phyloP scores from a whole-genome alignment of 2,888 invertebrate genomes.

The Cheilosia impressa region DNA sequence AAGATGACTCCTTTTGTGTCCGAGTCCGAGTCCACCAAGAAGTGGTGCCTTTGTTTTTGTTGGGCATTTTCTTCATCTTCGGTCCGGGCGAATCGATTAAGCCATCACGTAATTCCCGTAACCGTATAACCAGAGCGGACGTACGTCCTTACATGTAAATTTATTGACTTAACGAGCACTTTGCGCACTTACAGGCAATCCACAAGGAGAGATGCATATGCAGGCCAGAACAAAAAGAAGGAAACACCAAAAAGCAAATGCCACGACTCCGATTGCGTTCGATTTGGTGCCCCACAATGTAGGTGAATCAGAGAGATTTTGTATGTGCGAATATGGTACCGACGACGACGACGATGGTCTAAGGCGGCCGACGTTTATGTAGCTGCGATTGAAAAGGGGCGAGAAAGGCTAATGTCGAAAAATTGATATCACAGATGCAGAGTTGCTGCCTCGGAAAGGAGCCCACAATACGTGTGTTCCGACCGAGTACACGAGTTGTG shows the following conservation, averaged over 20 bases:
- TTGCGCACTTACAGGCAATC: slow-evolving; percentile 75
- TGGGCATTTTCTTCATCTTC: slow-evolving; percentile 55
- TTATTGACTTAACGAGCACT: slow-evolving; percentile 79
- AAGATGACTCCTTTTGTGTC: slow-evolving; percentile 38
- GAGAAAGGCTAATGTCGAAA: slow-evolving; percentile 66
- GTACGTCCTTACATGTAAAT: slow-evolving; percentile 78
- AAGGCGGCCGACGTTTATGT: slow-evolving; percentile 50
- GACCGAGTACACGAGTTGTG: slow-evolving; percentile 49
- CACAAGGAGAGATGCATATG: slow-evolving; percentile 50
- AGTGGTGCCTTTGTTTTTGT: slow-evolving; percentile 49
- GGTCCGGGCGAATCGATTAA: slow-evolving; percentile 77
- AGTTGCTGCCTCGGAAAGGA: slow-evolving; percentile 30
- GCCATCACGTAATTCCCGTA: slow-evolving; percentile 78
- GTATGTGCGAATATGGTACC: slow-evolving; percentile 63
- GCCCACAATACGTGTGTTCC: slow-evolving; percentile 49
- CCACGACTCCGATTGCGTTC: slow-evolving; percentile 68
- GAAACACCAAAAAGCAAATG: slow-evolving; percentile 52
- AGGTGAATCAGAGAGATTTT: slow-evolving; percentile 57
- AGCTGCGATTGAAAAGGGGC: slow-evolving; percentile 63
- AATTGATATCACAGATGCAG: slow-evolving; percentile 68
- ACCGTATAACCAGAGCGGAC: slow-evolving; percentile 77
- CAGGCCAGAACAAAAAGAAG: slow-evolving; percentile 6
- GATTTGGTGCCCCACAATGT: slow-evolving; percentile 59
- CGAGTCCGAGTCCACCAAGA: slow-evolving; percentile 15
- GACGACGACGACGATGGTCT: slow-evolving; percentile 30